Evolutionary conservation across 2,888 invertebrate genomes (phyloP).

Genomic region (Tribolium freemani): DNA sequence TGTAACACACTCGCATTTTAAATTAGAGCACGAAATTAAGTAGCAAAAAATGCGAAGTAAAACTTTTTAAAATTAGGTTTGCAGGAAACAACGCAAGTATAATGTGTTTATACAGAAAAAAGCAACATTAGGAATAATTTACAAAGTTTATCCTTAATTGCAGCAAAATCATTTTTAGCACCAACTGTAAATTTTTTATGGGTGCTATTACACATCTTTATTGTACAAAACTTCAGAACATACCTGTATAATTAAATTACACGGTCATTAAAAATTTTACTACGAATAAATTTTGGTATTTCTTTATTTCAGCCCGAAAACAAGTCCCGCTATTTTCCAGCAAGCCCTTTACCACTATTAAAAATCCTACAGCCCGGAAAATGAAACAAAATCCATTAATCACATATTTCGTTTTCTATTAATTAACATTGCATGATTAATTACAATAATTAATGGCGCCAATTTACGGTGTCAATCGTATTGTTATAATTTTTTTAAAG

Average conservation of each 20-base stretch:
- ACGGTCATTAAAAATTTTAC: conserved; percentile 20
- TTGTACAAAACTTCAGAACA: conserved; percentile 21
- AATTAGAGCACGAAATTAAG: conserved; percentile 2
- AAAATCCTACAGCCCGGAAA: conserved; percentile 21
- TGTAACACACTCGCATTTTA: neutral
- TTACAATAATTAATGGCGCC: conserved; percentile 29
- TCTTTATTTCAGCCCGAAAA: conserved; percentile 7
- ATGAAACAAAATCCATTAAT: conserved; percentile 34
- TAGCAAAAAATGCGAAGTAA: conserved; percentile 12
- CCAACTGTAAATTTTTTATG: conserved; percentile 37
- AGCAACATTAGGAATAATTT: conserved; percentile 27
- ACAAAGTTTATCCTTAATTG: conserved; percentile 34
- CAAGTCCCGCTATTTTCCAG: conserved; percentile 11
- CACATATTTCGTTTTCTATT: conserved; percentile 37
- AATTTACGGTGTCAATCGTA: conserved; percentile 23
- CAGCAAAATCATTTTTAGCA: conserved; percentile 41
- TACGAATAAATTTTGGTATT: conserved; percentile 15
- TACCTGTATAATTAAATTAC: conserved; percentile 25
- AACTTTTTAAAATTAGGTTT: conserved; percentile 29
- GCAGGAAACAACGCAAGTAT: conserved; percentile 14
- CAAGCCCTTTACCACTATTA: neutral
- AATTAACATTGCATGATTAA: conserved; percentile 37
- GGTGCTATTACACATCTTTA: conserved; percentile 28
- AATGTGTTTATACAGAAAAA: conserved; percentile 18
- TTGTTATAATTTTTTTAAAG: neutral